phyloP scores from a whole-genome alignment of 2,113 vertebrate genomes.

The Sterrhoptilus dennistouni region DNA sequence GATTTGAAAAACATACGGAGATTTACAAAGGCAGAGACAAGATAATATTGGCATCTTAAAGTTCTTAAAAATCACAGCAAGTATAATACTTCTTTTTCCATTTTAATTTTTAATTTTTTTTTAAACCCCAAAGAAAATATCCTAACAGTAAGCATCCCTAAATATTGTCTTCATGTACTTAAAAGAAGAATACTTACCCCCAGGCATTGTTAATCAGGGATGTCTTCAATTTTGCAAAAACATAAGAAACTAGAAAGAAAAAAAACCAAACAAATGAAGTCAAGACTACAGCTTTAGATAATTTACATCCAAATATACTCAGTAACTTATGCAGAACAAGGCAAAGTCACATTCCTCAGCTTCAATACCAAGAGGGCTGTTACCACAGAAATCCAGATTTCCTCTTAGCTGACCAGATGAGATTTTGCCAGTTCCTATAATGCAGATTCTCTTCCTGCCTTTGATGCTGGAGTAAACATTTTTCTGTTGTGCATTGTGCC shows the following conservation, averaged over 20 bases:
- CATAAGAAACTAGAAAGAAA: background rate
- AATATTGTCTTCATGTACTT: background rate
- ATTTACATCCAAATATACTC: background rate
- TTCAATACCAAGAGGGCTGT: background rate
- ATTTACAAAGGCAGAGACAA: background rate
- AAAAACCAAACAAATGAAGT: background rate
- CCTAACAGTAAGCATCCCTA: background rate
- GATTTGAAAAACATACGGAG: background rate
- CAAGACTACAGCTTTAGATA: background rate
- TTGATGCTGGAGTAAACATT: background rate
- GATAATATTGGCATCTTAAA: background rate
- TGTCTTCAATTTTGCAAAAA: conserved; percentile 4
- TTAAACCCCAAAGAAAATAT: background rate
- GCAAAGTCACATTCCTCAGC: background rate
- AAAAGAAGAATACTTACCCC: conserved; percentile 51
- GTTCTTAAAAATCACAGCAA: background rate
- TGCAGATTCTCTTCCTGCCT: background rate
- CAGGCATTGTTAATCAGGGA: conserved; percentile 46
- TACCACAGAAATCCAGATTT: conserved; percentile 3
- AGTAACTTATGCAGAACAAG: background rate
- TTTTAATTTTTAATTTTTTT: background rate
- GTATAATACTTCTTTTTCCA: background rate
- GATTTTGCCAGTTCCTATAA: background rate
- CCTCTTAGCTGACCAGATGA: background rate
- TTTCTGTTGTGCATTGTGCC: background rate